A percentile compares a stretch with the other conserved stretches of the same genome.
phyloP scores from a whole-genome alignment of 2,888 invertebrate species.

The Xanthia icteritia region DNA sequence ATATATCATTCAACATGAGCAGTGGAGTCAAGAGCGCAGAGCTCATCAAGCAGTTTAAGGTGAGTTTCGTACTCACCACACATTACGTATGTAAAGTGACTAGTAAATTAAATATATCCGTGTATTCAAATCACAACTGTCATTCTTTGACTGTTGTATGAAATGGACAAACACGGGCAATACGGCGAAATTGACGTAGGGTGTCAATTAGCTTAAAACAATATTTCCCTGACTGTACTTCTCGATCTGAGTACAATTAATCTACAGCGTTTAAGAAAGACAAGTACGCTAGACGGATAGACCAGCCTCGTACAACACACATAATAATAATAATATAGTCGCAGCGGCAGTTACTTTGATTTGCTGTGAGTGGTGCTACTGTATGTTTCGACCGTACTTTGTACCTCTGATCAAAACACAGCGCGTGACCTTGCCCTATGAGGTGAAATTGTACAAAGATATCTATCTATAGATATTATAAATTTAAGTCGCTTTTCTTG shows the following conservation, averaged over 20 bases:
- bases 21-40: constrained; percentile 99
- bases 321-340: neutral
- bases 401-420: neutral
- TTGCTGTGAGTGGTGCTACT: neutral
- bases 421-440: constrained; percentile 4
- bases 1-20: constrained; percentile 99
- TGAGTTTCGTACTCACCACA: constrained; percentile 72
- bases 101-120: neutral
- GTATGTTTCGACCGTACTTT: neutral
- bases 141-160: neutral
- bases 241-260: neutral
- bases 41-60: constrained; percentile 97
- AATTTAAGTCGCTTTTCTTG: no score
- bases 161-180: neutral
- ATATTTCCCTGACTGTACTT: neutral
- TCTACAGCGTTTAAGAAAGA: neutral
- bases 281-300: no score
- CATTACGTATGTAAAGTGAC: neutral
- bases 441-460: neutral
- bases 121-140: neutral
- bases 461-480: no score
- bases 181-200: neutral
- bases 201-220: neutral
- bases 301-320: neutral
- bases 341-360: neutral